A percentile compares a stretch with the other conserved stretches of the same genome.
phyloP scores from a whole-genome alignment of 2,797 vertebrate species.

The Chiloscyllium punctatum region DNA sequence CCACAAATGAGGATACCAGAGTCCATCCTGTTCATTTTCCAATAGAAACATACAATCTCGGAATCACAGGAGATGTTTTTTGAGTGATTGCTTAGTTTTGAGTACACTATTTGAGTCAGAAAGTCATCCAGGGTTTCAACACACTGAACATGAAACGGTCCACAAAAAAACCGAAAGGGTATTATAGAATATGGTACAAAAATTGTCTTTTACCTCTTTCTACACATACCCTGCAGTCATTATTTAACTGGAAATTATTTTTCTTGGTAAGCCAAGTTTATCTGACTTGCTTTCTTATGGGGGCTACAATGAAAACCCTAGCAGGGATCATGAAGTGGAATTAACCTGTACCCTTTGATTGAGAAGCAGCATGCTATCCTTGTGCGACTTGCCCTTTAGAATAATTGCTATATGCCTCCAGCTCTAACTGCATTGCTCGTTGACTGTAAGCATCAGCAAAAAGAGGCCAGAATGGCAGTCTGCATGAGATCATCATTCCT shows the following conservation, averaged over 20 bases:
- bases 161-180: not conserved
- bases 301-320: no score
- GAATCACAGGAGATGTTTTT: not conserved
- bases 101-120: not conserved
- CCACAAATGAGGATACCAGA: no score
- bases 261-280: not conserved
- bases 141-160: not conserved
- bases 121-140: not conserved
- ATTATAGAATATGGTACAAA: not conserved
- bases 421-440: no score
- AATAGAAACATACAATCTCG: not conserved
- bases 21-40: no score
- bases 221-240: not conserved
- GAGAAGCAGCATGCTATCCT: no score
- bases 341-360: no score
- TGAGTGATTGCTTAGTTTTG: not conserved
- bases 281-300: not conserved
- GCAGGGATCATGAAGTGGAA: no score
- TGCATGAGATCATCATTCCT: no score
- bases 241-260: not conserved
- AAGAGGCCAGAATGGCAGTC: no score
- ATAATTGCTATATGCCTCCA: no score
- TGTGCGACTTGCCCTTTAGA: no score
- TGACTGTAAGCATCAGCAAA: no score
- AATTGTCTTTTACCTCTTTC: not conserved